phyloP scores from a whole-genome alignment of 2,113 vertebrate genomes.

The Pterocles gutturalis region DNA sequence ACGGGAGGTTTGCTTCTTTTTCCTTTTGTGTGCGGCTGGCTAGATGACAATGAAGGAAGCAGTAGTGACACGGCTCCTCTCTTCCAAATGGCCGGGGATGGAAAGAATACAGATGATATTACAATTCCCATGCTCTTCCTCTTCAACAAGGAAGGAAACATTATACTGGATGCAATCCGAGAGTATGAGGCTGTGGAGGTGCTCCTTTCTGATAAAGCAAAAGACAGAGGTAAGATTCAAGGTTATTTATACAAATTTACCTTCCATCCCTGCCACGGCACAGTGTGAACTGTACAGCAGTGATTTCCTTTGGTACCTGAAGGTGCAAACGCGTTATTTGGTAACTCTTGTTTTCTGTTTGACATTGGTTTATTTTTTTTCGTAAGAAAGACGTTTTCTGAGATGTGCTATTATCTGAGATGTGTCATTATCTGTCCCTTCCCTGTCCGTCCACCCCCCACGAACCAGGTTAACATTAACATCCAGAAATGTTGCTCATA shows the following conservation, averaged over 20 bases:
- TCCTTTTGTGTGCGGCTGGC: not conserved
- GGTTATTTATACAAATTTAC: not conserved
- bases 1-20: not conserved
- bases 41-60: constrained; percentile 98
- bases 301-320: not conserved
- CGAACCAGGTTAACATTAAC: not conserved
- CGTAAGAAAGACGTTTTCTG: not conserved
- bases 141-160: constrained; percentile 97
- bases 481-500: not conserved
- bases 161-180: constrained; percentile 91
- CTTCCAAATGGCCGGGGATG: constrained; percentile 99
- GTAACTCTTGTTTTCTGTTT: not conserved
- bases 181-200: constrained; percentile 95
- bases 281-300: not conserved
- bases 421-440: too few relatives aligned
- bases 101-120: constrained; percentile 93
- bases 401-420: not conserved
- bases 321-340: not conserved
- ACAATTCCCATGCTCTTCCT: constrained; percentile 94
- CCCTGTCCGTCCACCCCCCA: not conserved
- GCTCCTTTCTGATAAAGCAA: constrained; percentile 95
- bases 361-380: not conserved
- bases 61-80: constrained; percentile 98
- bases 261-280: not conserved
- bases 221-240: constrained; percentile 88